Percentiles rank a stretch among this genome's conserved stretches.
Evolutionary conservation across 2,113 vertebrate species (phyloP).

Genomic region (Toxotes jaculatrix): DNA sequence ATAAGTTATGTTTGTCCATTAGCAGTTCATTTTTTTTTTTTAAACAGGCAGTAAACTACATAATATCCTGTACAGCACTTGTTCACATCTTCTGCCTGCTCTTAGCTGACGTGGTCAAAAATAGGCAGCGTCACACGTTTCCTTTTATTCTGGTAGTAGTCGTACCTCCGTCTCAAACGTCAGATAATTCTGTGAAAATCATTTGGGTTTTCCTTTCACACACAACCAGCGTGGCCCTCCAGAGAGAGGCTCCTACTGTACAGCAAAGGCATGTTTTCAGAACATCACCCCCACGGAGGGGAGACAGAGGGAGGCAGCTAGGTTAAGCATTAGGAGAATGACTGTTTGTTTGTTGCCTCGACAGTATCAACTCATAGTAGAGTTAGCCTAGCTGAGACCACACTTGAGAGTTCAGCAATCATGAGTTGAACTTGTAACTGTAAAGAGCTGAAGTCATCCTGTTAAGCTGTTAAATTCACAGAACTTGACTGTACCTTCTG

Average conservation of each 20-base stretch:
- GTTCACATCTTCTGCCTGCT: conserved; percentile 67
- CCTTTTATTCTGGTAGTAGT: conserved; percentile 22
- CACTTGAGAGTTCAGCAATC: conserved; percentile 13
- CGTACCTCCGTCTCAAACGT: conserved; percentile 46
- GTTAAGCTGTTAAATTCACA: conserved; percentile 53
- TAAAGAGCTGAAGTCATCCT: conserved; percentile 54
- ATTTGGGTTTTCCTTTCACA: conserved; percentile 27
- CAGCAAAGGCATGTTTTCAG: conserved; percentile 67
- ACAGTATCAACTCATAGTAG: conserved; percentile 30
- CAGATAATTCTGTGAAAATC: conserved; percentile 27
- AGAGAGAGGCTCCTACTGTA: conserved; percentile 40
- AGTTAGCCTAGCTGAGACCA: conserved; percentile 10
- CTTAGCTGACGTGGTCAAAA: conserved; percentile 46
- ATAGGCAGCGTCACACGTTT: conserved; percentile 41
- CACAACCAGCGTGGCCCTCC: conserved; percentile 26
- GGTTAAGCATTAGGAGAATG: conserved; percentile 40
- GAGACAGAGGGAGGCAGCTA: conserved; percentile 60
- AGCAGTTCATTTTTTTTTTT: conserved; percentile 65
- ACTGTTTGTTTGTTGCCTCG: conserved; percentile 45
- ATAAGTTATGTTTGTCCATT: conserved; percentile 74
- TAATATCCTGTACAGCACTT: conserved; percentile 74
- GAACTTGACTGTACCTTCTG: conserved; percentile 38
- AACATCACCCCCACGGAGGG: conserved; percentile 45
- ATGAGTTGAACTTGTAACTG: conserved; percentile 22
- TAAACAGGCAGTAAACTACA: conserved; percentile 78